Percentiles rank a stretch among this genome's conserved stretches.
phyloP scores from a whole-genome alignment of 1,140 invertebrate species.

The Drosophila erecta region DNA sequence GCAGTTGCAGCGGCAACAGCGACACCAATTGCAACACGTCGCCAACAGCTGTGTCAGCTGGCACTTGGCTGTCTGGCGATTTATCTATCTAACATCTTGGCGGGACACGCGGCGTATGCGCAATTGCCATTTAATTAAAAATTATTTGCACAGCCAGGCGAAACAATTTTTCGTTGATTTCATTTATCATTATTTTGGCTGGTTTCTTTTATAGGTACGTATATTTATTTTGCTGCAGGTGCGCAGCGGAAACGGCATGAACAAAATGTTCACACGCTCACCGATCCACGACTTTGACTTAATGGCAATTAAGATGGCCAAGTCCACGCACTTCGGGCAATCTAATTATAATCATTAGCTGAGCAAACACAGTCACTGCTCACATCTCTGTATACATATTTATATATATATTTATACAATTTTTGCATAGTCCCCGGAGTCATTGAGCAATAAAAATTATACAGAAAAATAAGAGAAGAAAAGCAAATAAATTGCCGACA shows the following conservation, averaged over 20 bases:
- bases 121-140: slow-evolving; percentile 81
- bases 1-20: slow-evolving; percentile 14
- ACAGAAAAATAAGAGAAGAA: slow-evolving; percentile 51
- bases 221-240: slow-evolving; percentile 43
- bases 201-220: slow-evolving; percentile 9
- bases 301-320: slow-evolving; percentile 65
- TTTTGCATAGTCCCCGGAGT: slow-evolving; percentile 36
- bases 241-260: slow-evolving; percentile 59
- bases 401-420: slow-evolving; percentile 38
- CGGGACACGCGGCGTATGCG: slow-evolving; percentile 72
- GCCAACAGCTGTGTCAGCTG: slow-evolving; percentile 78
- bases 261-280: slow-evolving; percentile 72
- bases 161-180: slow-evolving; percentile 56
- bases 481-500: slow-evolving; percentile 37
- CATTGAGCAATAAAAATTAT: slow-evolving; percentile 66
- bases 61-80: slow-evolving; percentile 57
- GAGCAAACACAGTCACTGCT: slow-evolving; percentile 37
- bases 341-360: slow-evolving; percentile 78
- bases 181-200: slow-evolving; percentile 53
- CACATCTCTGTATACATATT: background rate
- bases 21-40: slow-evolving; percentile 71
- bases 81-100: slow-evolving; percentile 65
- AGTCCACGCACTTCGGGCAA: slow-evolving; percentile 55
- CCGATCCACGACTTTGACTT: slow-evolving; percentile 26
- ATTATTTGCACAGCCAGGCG: slow-evolving; percentile 72